These are phyloP conservation scores for Cryptomyrus ogoouensis DNA, from an alignment of 2,113 vertebrate species.

Conservation along the genomic window DNA sequence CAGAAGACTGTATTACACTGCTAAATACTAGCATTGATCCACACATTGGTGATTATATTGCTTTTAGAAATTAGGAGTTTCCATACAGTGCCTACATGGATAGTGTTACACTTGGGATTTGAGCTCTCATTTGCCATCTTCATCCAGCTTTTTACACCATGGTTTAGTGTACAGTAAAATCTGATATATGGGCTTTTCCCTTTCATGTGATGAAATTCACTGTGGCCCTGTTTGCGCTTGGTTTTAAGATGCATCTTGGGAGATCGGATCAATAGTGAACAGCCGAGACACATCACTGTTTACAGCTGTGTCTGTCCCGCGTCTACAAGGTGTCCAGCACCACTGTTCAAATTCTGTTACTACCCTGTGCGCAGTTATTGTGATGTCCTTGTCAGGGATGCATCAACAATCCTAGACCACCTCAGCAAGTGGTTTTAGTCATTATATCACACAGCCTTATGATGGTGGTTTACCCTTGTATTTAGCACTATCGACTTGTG, in stretches of 20 bases:
- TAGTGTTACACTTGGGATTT: not conserved
- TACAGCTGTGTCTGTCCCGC: not conserved
- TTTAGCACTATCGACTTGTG: not conserved
- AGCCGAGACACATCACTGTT: not conserved
- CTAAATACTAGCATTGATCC: not conserved
- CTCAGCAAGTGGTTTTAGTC: not conserved
- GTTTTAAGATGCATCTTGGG: not conserved
- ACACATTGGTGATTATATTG: not conserved
- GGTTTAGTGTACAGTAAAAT: not conserved
- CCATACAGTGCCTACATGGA: not conserved
- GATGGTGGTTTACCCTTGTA: not conserved
- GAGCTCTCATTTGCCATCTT: not conserved
- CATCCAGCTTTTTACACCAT: not conserved
- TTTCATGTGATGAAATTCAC: not conserved
- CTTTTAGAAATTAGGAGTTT: not conserved
- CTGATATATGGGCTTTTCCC: not conserved
- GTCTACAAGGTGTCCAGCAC: not conserved
- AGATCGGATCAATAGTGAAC: not conserved
- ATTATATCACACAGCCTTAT: not conserved
- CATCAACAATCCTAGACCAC: not conserved
- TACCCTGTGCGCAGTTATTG: not conserved
- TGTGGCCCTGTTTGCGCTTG: not conserved
- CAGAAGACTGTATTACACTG: not conserved
- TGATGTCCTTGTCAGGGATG: not conserved
- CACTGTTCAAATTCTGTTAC: not conserved